These are phyloP conservation scores for Odiellus spinosus DNA, from an alignment of 2,888 invertebrate species.

Conservation along the genomic window DNA sequence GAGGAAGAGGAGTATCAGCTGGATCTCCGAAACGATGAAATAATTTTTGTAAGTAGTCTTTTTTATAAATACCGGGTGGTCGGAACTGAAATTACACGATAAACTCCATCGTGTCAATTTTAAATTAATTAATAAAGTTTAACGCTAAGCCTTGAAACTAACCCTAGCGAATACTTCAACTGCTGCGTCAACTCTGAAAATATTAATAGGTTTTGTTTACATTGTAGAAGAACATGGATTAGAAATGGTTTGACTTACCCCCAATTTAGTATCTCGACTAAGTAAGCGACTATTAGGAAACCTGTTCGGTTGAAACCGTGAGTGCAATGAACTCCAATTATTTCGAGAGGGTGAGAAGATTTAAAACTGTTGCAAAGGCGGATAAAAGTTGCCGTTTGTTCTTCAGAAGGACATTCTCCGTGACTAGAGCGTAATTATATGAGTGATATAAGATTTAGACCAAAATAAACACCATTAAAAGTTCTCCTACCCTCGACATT, in stretches of 20 bases:
- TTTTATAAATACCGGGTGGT: constrained; percentile 93
- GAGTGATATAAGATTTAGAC: neutral
- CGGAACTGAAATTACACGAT: constrained; percentile 33
- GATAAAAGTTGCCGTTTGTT: constrained; percentile 72
- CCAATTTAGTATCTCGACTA: constrained; percentile 68
- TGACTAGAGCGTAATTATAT: constrained; percentile 37
- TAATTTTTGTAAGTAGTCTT: constrained; percentile 78
- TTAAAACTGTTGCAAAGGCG: constrained; percentile 61
- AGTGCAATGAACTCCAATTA: constrained; percentile 78
- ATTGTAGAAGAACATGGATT: neutral
- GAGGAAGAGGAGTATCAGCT: constrained; percentile 50
- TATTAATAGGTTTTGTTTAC: constrained; percentile 12
- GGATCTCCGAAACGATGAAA: constrained; percentile 60
- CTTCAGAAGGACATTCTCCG: constrained; percentile 71
- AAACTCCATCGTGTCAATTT: neutral
- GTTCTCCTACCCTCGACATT: constrained; percentile 57
- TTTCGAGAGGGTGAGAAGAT: constrained; percentile 55
- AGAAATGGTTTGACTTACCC: constrained; percentile 28
- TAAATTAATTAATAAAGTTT: neutral
- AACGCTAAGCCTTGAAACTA: constrained; percentile 2
- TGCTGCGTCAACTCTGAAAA: constrained; percentile 55
- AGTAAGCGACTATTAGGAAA: constrained; percentile 77
- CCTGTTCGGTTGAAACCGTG: constrained; percentile 98
- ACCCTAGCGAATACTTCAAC: constrained; percentile 49
- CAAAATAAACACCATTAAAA: constrained; percentile 2